Conservation (phyloP, 2,113 vertebrate species). For the Merops nubicus region DNA sequence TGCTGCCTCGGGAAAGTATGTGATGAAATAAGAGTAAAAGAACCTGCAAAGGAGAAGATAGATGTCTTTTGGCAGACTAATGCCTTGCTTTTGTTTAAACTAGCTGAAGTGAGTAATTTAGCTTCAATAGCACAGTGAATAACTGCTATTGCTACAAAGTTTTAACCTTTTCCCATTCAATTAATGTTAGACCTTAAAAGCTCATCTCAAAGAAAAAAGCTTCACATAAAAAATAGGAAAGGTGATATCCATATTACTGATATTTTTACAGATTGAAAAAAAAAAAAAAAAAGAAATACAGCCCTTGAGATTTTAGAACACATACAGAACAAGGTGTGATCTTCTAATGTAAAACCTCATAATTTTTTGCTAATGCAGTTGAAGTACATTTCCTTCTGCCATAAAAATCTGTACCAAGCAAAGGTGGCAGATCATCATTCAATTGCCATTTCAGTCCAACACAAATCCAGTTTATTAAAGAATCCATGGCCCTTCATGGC, state of each 20-base stretch:
- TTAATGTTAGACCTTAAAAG: neutral
- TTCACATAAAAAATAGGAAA: neutral
- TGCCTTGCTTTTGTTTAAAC: slow-evolving; percentile 31
- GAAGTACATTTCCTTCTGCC: neutral
- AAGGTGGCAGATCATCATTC: neutral
- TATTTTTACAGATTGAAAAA: neutral
- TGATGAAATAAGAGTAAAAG: neutral
- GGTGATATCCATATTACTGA: neutral
- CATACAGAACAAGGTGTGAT: neutral
- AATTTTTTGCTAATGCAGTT: neutral
- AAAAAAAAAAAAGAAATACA: neutral
- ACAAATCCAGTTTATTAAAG: neutral
- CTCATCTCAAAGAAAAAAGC: neutral
- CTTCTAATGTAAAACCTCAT: neutral
- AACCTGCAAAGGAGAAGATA: neutral
- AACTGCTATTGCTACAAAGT: neutral
- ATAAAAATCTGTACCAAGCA: neutral
- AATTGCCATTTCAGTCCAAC: neutral
- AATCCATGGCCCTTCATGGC: neutral
- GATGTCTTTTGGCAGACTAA: neutral
- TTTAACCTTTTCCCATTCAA: slow-evolving; percentile 7
- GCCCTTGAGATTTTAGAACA: neutral
- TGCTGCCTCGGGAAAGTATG: neutral
- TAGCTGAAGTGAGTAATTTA: slow-evolving; percentile 9
- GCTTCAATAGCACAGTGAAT: neutral